Base-by-base conservation (phyloP, 2,888 invertebrate genomes). In the Pollenia amentaria region DNA sequence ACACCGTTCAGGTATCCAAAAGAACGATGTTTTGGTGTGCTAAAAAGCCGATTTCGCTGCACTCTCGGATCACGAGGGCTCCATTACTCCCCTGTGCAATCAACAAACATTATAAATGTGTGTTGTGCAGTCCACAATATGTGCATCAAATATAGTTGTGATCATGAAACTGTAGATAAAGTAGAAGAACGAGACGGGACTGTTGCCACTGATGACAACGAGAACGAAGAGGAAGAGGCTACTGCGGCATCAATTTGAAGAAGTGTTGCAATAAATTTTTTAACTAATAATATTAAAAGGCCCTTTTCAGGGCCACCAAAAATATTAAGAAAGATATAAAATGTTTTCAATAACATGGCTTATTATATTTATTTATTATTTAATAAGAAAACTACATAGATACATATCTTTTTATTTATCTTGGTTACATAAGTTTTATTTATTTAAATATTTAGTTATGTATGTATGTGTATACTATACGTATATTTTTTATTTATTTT, bases 91-190 rank as follows among this genome's bases (percentile, higher is more conserved):
- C 69, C 78, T 51, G 29, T 29, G 18, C 42, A 46, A 44, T 3
- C 40, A 16, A 60, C 57, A n/a, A 48, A 77, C n/a, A 77, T 65
- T 10, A 51, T 65, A 8, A 51, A 65, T 21, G 64, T 53, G 16
- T 64, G 76, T 65, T 40, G 55, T 57, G 67, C 57, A 21, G 40
- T 78, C 3, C 67, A 77, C 9, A 60, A 76, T 46, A 76, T 62
- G 75, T 76, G 75, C 21, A 62, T 76, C 9, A 73, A 60, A 73
- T 60, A 73, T 12, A 57, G 44, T 7, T 57, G 18, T 46, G 9
- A 4, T 3, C 38, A 40, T 16, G 55, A n/a, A 40, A 40, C 40
- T n/a, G n/a, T n/a, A 40, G n/a, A n/a, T 40, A n/a, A 57, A 29
- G 3, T 2, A 12, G 11, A 29, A 12, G 57, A 29, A 57, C 9